Base-by-base conservation (phyloP, 2,113 vertebrate species). In the Pluvialis apricaria region DNA sequence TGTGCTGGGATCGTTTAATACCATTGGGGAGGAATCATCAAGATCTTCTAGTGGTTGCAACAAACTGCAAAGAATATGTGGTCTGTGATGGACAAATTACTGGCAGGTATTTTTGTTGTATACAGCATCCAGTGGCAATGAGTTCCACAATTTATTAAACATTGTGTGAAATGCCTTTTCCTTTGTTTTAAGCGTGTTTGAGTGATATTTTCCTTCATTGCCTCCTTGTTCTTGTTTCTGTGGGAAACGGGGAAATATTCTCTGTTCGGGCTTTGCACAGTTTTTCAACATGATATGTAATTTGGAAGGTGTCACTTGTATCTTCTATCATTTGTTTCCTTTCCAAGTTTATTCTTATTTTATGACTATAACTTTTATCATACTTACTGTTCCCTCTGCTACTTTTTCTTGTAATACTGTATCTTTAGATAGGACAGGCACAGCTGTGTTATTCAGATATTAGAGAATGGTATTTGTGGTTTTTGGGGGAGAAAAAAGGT, bases 1-100 rank as follows among this genome's bases (percentile, higher is more conserved):
- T 1, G 17, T 80, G 78, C 62, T 86, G 82, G 49, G 36, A 75
- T 89, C 6, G 0, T 40, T 92, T 34, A 29, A 60, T 54, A 40
- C 6, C 1, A 2, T 0, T 42, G 51, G 45, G 47, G 49, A 96
- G 38, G 52, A 89, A 76, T 31, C 61, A 32, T 73, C 69, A 55
- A 73, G 86, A 92, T 20, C 69, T 78, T 78, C 77, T 72, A 31
- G 84, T 45, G 52, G 14, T 85, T 92, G 60, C 75, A 86, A 52
- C 71, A 93, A 86, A 78, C 94, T 78, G 20, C 76, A 82, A 73
- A 44, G 72, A 81, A 85, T n/a, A 80, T 92, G 90, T 75, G 90
- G 80, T 88, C 80, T 3, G 0, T 70, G 57, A n/a, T 20, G 82
- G 82, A 54, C 65, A 78, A 64, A 64, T 81, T 90, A 81, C 82